These are phyloP conservation scores for Aurelia sp. DNA, from an alignment of 30 jellyfish, hydroid and myxozoan species.

Conservation along the genomic window DNA sequence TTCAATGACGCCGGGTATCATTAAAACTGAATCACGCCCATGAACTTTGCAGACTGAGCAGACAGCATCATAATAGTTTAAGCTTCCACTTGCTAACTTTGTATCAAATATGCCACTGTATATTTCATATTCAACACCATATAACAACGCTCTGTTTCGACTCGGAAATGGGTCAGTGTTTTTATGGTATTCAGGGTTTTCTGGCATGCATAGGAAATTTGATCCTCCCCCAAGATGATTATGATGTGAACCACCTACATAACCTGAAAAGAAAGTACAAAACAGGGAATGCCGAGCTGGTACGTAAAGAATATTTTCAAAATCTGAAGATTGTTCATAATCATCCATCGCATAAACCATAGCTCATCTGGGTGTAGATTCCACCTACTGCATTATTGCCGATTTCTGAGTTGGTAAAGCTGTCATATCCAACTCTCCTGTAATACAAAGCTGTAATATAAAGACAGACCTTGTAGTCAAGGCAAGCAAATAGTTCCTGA, in stretches of 20 bases:
- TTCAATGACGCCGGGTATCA: constrained; percentile 89
- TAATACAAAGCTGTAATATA: too few relatives aligned
- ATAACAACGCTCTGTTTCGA: constrained; percentile 61
- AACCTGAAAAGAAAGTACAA: constrained; percentile 59
- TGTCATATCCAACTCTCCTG: too few relatives aligned
- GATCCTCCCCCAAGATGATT: constrained; percentile 96
- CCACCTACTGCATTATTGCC: too few relatives aligned
- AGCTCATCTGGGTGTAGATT: too few relatives aligned
- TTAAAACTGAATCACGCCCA: constrained; percentile 67
- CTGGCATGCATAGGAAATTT: constrained; percentile 92
- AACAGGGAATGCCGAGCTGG: background rate
- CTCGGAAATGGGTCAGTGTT: constrained; percentile 42
- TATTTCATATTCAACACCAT: constrained; percentile 86
- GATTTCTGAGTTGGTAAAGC: too few relatives aligned
- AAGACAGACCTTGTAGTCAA: too few relatives aligned
- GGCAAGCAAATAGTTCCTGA: too few relatives aligned
- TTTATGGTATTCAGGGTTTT: constrained; percentile 57
- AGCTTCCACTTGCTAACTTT: constrained; percentile 2
- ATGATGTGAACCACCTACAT: constrained; percentile 90
- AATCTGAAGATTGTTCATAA: too few relatives aligned
- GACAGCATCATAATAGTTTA: constrained; percentile 66
- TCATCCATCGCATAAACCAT: too few relatives aligned
- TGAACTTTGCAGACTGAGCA: constrained; percentile 90
- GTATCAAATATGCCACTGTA: constrained; percentile 69
- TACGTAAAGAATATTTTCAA: too few relatives aligned